These are phyloP conservation scores for Parnassius apollo DNA, from an alignment of 2,888 invertebrate genomes.

Conservation along the genomic window DNA sequence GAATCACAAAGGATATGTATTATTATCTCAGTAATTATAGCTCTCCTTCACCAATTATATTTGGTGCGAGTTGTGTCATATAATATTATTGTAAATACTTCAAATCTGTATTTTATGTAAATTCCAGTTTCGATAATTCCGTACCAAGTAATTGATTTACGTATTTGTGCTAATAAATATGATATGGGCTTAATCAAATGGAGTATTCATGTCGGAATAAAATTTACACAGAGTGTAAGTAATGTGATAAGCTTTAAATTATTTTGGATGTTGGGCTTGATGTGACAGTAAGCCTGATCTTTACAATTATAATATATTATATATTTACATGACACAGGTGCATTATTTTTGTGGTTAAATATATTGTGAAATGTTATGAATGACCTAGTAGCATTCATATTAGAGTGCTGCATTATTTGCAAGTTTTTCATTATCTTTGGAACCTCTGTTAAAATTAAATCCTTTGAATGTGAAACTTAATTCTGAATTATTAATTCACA, in stretches of 20 bases:
- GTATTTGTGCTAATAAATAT: constrained; percentile 18
- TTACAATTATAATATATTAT: constrained; percentile 9
- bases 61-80: constrained; percentile 52
- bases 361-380: constrained; percentile 52
- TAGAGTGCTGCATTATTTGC: constrained; percentile 19
- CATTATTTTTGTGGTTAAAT: constrained; percentile 70
- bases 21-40: background rate
- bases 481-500: constrained; percentile 26
- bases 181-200: constrained; percentile 14
- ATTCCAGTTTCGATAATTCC: constrained; percentile 37
- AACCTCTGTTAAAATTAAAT: constrained; percentile 6
- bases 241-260: constrained; percentile 77
- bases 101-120: constrained; percentile 46
- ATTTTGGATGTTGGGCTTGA: constrained; percentile 62
- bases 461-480: constrained; percentile 5
- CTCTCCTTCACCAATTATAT: background rate
- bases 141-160: constrained; percentile 28
- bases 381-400: constrained; percentile 14
- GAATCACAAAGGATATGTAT: constrained; percentile 18
- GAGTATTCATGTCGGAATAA: constrained; percentile 32
- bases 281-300: constrained; percentile 40
- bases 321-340: constrained; percentile 62
- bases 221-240: constrained; percentile 58
- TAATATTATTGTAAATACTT: constrained; percentile 39
- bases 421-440: constrained; percentile 1